phyloP scores from a whole-genome alignment of 2,888 invertebrate genomes.

The Antitype chi region DNA sequence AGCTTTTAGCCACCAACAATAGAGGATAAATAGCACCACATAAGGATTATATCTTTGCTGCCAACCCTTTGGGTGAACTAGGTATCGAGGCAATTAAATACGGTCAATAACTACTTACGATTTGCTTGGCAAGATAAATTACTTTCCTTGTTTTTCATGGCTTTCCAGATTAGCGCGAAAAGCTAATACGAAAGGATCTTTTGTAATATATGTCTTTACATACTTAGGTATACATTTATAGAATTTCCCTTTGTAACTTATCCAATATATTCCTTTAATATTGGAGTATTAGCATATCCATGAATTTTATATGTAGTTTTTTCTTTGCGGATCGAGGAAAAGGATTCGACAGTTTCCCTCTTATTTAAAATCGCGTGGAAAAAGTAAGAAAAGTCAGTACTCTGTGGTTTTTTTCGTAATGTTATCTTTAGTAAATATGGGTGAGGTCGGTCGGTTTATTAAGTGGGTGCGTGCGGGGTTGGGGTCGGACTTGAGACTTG shows the following conservation, averaged over 20 bases:
- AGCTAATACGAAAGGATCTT: conserved; percentile 3
- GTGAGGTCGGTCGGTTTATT: conserved; percentile 71
- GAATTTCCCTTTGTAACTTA: conserved; percentile 29
- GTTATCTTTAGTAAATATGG: conserved; percentile 74
- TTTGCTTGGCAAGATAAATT: not conserved
- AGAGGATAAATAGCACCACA: not conserved
- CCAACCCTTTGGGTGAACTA: not conserved
- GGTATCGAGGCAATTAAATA: not conserved
- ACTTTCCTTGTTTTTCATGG: not conserved
- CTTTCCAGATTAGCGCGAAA: conserved; percentile 7
- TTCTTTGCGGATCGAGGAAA: conserved; percentile 35
- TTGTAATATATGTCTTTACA: not conserved
- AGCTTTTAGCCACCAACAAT: not conserved
- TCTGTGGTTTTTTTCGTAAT: conserved; percentile 66
- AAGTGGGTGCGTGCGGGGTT: conserved; percentile 74
- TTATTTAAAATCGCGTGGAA: conserved; percentile 60
- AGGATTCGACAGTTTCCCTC: conserved; percentile 45
- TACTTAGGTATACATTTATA: not conserved
- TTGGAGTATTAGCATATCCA: conserved; percentile 62
- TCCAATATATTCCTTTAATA: conserved; percentile 57
- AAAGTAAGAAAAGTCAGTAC: conserved; percentile 60
- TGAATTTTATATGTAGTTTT: conserved; percentile 63
- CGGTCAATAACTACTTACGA: not conserved
- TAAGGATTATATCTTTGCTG: not conserved
- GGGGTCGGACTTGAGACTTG: conserved; percentile 66